Evolutionary conservation across 2,797 vertebrate species (phyloP), one percentile per base, ranked within the genome.

Genomic region (Ctenopoma kingsleyae): DNA sequence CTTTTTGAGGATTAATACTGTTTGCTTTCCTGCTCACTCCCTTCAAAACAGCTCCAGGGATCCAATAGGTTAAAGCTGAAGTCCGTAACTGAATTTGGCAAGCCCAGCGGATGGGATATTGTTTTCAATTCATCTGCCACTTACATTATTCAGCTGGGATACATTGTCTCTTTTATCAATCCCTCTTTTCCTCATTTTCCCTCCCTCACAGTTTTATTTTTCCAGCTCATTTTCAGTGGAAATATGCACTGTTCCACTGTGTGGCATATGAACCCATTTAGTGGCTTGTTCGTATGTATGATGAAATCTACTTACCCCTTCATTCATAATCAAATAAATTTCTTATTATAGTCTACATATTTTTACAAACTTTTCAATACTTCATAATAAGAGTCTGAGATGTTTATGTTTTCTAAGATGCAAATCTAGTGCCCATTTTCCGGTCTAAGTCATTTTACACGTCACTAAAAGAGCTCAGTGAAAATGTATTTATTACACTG

Each of bases 1-100:
- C 87, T 89, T 94, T 91, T 91, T 84, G 74, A 90, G 78, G 86
- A 92, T 93, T 93, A 93, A 93, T 92, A 89, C 85, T 92, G 90
- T 93, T 94, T 94, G 87, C 89, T 93, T 93, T 93, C 86, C 85
- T 82, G 86, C 78, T 84, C 80, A 76, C 84, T 85, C 86, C 76
- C 87, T 80, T 85, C 82, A 85, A 91, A 93, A 91, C 89, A 91
- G 89, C 87, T 87, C 63, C 68, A 19, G 82, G 82, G 77, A 86
- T 82, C 72, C 82, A 66, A 74, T 82, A 78, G 85, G 83, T 86
- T 87, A 83, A 74, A 88, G 77, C 79, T 65, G 79, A 87, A 89
- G 85, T 86, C 80, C 67, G 75, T 79, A 83, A 83, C 81, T 85
- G 82, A 86, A 80, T 86, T 88, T 89, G 84, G 89, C 84, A 57